phyloP scores from a whole-genome alignment of 2,888 invertebrate species.

The Oxycera nigricornis region DNA sequence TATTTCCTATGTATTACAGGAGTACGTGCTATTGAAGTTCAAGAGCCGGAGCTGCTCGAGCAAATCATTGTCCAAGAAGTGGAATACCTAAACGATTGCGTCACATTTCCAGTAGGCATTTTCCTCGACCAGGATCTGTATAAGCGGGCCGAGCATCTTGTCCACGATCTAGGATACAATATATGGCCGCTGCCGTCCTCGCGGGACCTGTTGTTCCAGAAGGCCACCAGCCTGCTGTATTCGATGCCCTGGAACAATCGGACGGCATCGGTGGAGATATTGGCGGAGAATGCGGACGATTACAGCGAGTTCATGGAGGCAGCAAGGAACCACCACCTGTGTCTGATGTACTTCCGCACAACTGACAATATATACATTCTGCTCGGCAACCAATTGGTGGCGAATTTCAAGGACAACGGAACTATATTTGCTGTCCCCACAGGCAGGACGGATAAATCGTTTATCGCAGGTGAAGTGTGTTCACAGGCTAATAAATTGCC shows the following conservation, averaged over 20 bases:
- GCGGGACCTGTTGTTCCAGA: slow-evolving; percentile 55
- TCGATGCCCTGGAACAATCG: slow-evolving; percentile 61
- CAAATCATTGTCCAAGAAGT: slow-evolving; percentile 59
- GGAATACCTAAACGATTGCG: slow-evolving; percentile 59
- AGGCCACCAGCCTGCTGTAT: slow-evolving; percentile 58
- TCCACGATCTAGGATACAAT: slow-evolving; percentile 59
- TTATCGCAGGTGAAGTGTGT: slow-evolving; percentile 57
- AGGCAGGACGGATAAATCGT: slow-evolving; percentile 54
- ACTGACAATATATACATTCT: slow-evolving; percentile 58
- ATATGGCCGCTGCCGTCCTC: slow-evolving; percentile 60
- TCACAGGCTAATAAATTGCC: no score
- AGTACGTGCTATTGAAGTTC: slow-evolving; percentile 56
- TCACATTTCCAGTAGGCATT: slow-evolving; percentile 57
- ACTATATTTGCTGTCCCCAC: slow-evolving; percentile 59
- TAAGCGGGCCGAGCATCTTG: slow-evolving; percentile 53
- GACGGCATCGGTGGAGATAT: slow-evolving; percentile 60
- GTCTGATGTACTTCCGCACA: slow-evolving; percentile 60
- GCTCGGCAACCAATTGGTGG: slow-evolving; percentile 58
- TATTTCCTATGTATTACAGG: slow-evolving; percentile 54
- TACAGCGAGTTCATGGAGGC: slow-evolving; percentile 60
- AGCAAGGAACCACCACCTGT: slow-evolving; percentile 58
- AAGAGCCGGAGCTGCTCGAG: slow-evolving; percentile 53
- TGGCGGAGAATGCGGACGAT: slow-evolving; percentile 56
- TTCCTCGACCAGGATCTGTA: slow-evolving; percentile 58
- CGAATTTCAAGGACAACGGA: slow-evolving; percentile 58